These are phyloP conservation scores for Phalacrocorax brasilianus DNA, from an alignment of 2,113 vertebrate genomes.

Conservation along the genomic window DNA sequence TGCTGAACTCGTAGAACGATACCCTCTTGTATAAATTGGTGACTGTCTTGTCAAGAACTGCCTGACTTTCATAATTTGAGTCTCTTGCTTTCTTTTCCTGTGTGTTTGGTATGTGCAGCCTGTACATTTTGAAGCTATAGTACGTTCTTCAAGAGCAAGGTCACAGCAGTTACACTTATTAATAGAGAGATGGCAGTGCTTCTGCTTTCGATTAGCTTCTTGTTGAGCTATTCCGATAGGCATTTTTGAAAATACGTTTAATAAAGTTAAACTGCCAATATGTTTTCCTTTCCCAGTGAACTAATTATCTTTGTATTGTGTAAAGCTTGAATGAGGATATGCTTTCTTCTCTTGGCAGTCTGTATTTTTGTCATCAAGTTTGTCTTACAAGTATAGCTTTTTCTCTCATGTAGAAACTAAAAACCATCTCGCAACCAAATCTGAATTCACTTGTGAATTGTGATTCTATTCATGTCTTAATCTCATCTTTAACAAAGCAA, in stretches of 20 bases:
- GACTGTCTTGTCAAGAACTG: background rate
- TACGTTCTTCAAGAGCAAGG: background rate
- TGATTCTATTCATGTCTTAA: background rate
- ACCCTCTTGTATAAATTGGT: background rate
- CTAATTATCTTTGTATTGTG: background rate
- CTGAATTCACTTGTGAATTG: background rate
- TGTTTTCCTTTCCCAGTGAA: background rate
- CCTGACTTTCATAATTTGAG: background rate
- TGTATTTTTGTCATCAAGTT: conserved; percentile 18
- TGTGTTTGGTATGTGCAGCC: background rate
- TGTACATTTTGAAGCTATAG: background rate
- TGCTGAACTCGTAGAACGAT: background rate
- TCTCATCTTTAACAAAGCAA: background rate
- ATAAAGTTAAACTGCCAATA: background rate
- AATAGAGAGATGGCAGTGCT: background rate
- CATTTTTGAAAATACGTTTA: background rate
- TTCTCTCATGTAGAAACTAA: background rate
- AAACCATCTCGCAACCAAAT: background rate
- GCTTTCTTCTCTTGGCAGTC: background rate
- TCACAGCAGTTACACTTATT: background rate
- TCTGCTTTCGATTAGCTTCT: conserved; percentile 3
- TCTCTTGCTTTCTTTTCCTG: background rate
- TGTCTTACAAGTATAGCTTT: background rate
- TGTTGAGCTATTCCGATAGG: background rate
- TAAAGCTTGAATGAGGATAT: background rate